Evolutionary conservation across 2,797 vertebrate species (phyloP).

Genomic region (Coendou prehensilis): DNA sequence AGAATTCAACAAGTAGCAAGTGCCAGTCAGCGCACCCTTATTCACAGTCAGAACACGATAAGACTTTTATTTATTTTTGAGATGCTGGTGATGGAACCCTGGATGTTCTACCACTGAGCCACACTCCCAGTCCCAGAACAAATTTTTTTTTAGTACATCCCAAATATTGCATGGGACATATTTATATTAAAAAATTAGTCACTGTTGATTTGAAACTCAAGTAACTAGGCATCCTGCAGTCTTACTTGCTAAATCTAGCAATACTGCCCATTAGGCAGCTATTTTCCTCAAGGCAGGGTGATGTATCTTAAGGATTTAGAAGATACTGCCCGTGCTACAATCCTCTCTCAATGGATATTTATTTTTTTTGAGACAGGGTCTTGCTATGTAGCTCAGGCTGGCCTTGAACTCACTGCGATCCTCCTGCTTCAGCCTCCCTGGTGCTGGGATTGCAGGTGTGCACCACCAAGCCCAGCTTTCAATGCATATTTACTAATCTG

Average conservation of each 20-base stretch:
- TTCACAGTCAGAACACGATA: neutral
- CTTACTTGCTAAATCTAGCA: conserved; percentile 42
- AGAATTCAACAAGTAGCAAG: neutral
- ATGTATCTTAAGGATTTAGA: neutral
- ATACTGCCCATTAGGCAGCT: neutral
- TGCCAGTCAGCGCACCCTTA: neutral
- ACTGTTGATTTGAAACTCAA: conserved; percentile 27
- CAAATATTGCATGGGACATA: neutral
- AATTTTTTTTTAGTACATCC: neutral
- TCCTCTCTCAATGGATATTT: neutral
- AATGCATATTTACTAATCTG: neutral
- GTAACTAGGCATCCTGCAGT: neutral
- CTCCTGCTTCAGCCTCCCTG: neutral
- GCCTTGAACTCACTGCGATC: neutral
- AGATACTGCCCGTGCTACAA: neutral
- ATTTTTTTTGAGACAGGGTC: neutral
- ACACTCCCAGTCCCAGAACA: neutral
- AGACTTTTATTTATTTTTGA: neutral
- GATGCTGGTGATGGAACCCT: neutral
- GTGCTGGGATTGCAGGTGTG: neutral
- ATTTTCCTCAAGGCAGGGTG: neutral
- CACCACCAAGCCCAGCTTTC: neutral
- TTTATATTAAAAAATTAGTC: conserved; percentile 9
- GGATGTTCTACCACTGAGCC: neutral
- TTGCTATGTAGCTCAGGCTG: neutral